Conservation (phyloP, 1,140 invertebrate species). For the Acyrthosiphon pisum region DNA sequence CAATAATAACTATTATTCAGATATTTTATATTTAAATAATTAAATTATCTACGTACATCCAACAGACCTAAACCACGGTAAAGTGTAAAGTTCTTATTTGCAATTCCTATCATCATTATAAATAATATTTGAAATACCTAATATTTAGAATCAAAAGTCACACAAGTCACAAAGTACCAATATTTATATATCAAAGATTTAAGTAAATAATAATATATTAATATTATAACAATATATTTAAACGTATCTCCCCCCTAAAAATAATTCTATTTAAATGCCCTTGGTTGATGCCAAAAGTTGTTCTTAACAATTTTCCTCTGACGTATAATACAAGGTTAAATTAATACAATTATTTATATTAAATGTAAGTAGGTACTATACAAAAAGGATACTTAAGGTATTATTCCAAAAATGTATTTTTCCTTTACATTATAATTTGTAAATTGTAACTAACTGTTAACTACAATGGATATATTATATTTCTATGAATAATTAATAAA, state of each 20-base stretch:
- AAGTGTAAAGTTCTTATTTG: conserved; percentile 13
- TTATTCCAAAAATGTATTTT: background rate
- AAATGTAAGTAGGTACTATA: background rate
- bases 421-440: background rate
- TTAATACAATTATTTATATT: conserved; percentile 19
- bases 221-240: conserved; percentile 9
- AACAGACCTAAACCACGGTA: background rate
- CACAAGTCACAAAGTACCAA: background rate
- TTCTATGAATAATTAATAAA: background rate
- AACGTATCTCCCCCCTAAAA: background rate
- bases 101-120: background rate
- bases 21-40: background rate
- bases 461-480: background rate
- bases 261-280: conserved; percentile 29
- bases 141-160: conserved; percentile 33
- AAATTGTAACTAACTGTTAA: background rate
- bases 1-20: background rate
- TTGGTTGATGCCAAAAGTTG: conserved; percentile 39
- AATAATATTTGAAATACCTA: background rate
- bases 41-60: background rate
- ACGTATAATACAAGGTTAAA: background rate
- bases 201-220: background rate
- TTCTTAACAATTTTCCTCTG: conserved; percentile 14
- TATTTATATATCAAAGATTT: background rate
- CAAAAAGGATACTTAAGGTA: background rate